These are phyloP conservation scores for Bilobella aurantiaca DNA, from an alignment of 1,140 invertebrate genomes.

Conservation along the genomic window DNA sequence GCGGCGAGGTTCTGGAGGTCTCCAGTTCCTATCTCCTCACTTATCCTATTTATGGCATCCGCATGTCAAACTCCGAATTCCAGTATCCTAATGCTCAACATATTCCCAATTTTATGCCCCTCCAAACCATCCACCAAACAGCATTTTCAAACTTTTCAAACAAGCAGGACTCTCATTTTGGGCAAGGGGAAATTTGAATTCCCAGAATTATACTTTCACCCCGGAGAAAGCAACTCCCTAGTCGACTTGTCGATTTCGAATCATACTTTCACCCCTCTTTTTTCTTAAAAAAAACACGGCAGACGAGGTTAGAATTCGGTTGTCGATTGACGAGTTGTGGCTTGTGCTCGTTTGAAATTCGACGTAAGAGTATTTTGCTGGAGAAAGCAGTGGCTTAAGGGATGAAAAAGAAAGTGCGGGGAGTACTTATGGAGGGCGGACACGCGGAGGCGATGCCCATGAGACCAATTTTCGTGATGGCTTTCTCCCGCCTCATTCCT, in stretches of 20 bases:
- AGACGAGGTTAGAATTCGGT: no score
- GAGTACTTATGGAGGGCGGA: neutral
- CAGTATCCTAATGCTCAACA: neutral
- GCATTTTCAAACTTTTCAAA: neutral
- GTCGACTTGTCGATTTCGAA: no score
- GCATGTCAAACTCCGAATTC: neutral
- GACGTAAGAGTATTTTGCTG: neutral
- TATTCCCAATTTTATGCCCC: neutral
- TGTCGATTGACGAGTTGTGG: no score
- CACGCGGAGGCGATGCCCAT: neutral
- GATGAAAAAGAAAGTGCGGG: neutral
- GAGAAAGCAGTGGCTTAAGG: no score
- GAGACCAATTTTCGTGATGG: neutral
- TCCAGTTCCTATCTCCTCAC: neutral
- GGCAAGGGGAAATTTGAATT: neutral
- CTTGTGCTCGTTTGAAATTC: no score
- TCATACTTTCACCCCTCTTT: no score
- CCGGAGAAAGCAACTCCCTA: neutral
- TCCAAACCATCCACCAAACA: neutral
- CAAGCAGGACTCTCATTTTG: neutral
- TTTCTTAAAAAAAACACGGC: no score
- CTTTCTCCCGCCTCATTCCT: neutral
- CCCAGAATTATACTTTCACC: neutral
- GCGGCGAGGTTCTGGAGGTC: neutral
- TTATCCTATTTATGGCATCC: slow-evolving; percentile 1